Percentiles rank a stretch among this genome's conserved stretches.
These are phyloP conservation scores for Mesoligia furuncula DNA, from an alignment of 2,888 invertebrate genomes.

Conservation along the genomic window DNA sequence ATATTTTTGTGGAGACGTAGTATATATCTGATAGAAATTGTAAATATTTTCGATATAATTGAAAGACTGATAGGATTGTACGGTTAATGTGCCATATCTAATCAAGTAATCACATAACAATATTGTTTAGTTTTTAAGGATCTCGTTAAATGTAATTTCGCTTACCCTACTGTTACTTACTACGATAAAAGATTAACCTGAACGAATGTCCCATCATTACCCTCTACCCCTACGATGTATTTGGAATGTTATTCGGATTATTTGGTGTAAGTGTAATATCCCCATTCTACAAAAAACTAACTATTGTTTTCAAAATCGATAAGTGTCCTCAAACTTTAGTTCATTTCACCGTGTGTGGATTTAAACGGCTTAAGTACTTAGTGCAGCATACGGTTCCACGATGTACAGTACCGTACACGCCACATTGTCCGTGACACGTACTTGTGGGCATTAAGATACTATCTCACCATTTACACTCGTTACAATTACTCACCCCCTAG, in stretches of 20 bases:
- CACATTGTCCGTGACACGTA: slow-evolving; percentile 38
- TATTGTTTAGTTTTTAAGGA: slow-evolving; percentile 64
- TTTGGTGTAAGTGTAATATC: not conserved
- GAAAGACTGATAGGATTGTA: slow-evolving; percentile 89
- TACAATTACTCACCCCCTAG: slow-evolving; percentile 64
- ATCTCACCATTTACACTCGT: slow-evolving; percentile 55
- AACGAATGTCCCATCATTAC: not conserved
- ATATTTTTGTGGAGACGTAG: slow-evolving; percentile 62
- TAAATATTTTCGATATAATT: slow-evolving; percentile 76
- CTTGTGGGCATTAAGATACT: slow-evolving; percentile 54
- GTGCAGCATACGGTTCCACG: slow-evolving; percentile 39
- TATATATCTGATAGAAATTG: slow-evolving; percentile 64
- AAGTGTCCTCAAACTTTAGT: slow-evolving; percentile 2
- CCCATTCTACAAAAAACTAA: not conserved
- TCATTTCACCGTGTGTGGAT: slow-evolving; percentile 28
- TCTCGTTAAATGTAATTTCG: slow-evolving; percentile 14
- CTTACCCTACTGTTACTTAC: slow-evolving; percentile 2
- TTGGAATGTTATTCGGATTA: not conserved
- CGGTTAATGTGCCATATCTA: slow-evolving; percentile 87
- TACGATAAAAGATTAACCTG: not conserved
- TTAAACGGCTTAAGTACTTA: slow-evolving; percentile 56
- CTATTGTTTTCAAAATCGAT: slow-evolving; percentile 2
- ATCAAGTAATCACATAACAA: slow-evolving; percentile 60
- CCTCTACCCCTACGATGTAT: not conserved
- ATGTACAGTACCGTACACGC: slow-evolving; percentile 35